Evolutionary conservation across 2,888 invertebrate species (phyloP).

Genomic region (Melieria omissa): DNA sequence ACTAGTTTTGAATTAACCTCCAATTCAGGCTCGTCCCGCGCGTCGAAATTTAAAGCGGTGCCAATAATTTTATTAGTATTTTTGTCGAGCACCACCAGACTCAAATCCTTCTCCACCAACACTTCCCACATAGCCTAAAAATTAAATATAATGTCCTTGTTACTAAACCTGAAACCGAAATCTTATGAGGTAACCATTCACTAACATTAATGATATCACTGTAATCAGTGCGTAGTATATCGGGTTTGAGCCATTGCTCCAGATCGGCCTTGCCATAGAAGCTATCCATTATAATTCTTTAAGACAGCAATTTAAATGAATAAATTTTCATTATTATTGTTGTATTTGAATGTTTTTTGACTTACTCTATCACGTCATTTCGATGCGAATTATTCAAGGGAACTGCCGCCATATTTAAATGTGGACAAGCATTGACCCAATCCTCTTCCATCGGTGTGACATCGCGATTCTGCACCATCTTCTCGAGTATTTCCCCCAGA

Average conservation of each 20-base stretch:
- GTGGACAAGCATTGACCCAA: conserved; percentile 57
- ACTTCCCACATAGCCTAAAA: conserved; percentile 74
- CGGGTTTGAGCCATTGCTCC: conserved; percentile 81
- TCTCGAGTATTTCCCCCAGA: conserved; percentile 76
- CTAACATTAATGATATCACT: conserved; percentile 72
- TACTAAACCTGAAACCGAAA: background rate
- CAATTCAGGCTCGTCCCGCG: conserved; percentile 81
- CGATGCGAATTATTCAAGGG: conserved; percentile 70
- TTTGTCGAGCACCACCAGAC: conserved; percentile 74
- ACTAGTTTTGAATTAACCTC: conserved; percentile 75
- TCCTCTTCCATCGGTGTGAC: conserved; percentile 57
- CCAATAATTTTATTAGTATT: conserved; percentile 72
- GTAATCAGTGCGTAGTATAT: conserved; percentile 77
- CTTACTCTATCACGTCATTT: conserved; percentile 77
- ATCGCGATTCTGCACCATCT: conserved; percentile 67
- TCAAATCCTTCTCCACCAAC: conserved; percentile 77
- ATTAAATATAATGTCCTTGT: conserved; percentile 3
- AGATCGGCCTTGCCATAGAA: conserved; percentile 89
- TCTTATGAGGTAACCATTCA: background rate
- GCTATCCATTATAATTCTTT: conserved; percentile 84
- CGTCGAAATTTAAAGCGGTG: conserved; percentile 84
- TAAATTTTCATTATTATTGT: background rate
- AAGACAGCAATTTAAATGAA: background rate
- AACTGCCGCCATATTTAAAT: conserved; percentile 59
- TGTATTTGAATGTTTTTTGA: conserved; percentile 42